phyloP scores from a whole-genome alignment of 2,888 invertebrate genomes.

The Gastracanthus pulcherrimus region DNA sequence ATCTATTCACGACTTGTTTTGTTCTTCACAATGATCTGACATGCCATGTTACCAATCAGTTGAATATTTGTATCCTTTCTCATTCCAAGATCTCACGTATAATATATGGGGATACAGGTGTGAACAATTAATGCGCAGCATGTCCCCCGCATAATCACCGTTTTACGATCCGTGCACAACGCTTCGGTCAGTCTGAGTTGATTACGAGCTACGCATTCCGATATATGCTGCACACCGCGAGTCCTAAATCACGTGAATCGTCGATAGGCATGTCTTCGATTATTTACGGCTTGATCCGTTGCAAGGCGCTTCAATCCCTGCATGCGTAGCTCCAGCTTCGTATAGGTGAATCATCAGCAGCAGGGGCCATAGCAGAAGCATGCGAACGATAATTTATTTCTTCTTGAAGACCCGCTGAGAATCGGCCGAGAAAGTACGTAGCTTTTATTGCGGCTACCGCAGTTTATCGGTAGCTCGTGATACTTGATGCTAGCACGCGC shows the following conservation, averaged over 20 bases:
- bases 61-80: no score
- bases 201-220: not conserved
- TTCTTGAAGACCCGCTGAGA: not conserved
- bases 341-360: no score
- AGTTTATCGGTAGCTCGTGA: not conserved
- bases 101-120: no score
- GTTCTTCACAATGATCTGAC: no score
- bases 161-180: not conserved
- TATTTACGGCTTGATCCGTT: not conserved
- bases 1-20: no score
- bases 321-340: no score
- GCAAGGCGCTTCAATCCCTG: not conserved
- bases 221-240: not conserved
- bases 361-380: not conserved
- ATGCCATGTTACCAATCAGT: no score
- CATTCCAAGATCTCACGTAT: no score
- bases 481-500: not conserved
- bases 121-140: no score
- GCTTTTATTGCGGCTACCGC: constrained; percentile 5
- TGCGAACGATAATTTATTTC: not conserved
- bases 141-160: not conserved
- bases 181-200: not conserved
- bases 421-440: not conserved
- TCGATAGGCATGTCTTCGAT: not conserved
- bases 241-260: not conserved